These are phyloP conservation scores for Penaeus vannamei DNA, from an alignment of 1,140 invertebrate species.

Conservation along the genomic window DNA sequence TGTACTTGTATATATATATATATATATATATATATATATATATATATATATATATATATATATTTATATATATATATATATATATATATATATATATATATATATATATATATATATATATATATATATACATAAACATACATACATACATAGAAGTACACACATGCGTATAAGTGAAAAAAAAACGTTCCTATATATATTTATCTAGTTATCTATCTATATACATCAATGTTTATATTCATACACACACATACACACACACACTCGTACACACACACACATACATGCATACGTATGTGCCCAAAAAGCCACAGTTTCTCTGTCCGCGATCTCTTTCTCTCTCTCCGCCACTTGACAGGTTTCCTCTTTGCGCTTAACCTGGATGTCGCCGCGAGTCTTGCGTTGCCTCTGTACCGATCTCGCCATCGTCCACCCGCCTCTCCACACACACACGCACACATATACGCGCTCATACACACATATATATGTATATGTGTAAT, in stretches of 20 bases:
- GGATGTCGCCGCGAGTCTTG: too few species aligned
- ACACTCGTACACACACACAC: not conserved
- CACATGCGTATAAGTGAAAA: not conserved
- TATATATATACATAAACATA: not conserved
- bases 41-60: conserved; percentile 37
- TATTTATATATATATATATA: conserved; percentile 13
- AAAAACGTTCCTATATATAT: not conserved
- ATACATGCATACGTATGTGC: not conserved
- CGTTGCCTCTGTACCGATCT: too few species aligned
- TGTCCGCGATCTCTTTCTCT: too few species aligned
- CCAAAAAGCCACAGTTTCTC: too few species aligned
- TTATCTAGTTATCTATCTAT: not conserved
- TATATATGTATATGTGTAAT: not conserved
- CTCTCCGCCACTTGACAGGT: too few species aligned
- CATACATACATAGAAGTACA: not conserved
- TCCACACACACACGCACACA: not conserved
- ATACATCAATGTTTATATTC: conserved; percentile 27
- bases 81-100: conserved; percentile 7
- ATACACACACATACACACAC: not conserved
- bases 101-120: conserved; percentile 25
- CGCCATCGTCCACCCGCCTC: too few species aligned
- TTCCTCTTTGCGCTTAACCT: too few species aligned
- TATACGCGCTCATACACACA: not conserved
- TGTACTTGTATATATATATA: not conserved
- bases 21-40: not conserved